Conservation (phyloP, 2,797 vertebrate species). For the Scomberomorus guttatus region DNA sequence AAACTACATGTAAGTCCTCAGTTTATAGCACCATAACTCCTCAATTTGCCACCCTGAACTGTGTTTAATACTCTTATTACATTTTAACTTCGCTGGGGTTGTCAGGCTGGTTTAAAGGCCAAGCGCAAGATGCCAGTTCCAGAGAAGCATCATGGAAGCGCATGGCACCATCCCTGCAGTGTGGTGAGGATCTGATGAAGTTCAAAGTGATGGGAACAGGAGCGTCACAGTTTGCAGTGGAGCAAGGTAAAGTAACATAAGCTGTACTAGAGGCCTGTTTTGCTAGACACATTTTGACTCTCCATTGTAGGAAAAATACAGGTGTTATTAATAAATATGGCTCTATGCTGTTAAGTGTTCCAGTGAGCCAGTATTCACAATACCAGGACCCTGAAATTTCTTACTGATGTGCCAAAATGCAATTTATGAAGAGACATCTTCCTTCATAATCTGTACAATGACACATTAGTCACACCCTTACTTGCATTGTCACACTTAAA, state of each 20-base stretch:
- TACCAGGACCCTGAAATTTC: too few relatives aligned
- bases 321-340: too few relatives aligned
- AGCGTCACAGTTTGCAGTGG: constrained; percentile 54
- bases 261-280: background rate
- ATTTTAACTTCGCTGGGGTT: background rate
- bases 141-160: constrained; percentile 54
- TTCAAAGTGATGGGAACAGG: constrained; percentile 67
- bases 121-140: background rate
- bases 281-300: background rate
- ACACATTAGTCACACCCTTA: too few relatives aligned
- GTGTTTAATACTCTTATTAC: background rate
- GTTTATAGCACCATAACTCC: too few relatives aligned
- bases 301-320: too few relatives aligned
- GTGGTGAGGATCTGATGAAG: constrained; percentile 68
- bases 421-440: too few relatives aligned
- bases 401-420: too few relatives aligned
- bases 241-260: constrained; percentile 59
- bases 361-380: background rate
- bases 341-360: too few relatives aligned
- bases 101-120: constrained; percentile 33
- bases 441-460: background rate
- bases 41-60: background rate
- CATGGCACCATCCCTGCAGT: constrained; percentile 62
- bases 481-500: background rate
- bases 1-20: too few relatives aligned